phyloP scores from a whole-genome alignment of 1,140 invertebrate genomes.

The Elymnias hypermnestra region DNA sequence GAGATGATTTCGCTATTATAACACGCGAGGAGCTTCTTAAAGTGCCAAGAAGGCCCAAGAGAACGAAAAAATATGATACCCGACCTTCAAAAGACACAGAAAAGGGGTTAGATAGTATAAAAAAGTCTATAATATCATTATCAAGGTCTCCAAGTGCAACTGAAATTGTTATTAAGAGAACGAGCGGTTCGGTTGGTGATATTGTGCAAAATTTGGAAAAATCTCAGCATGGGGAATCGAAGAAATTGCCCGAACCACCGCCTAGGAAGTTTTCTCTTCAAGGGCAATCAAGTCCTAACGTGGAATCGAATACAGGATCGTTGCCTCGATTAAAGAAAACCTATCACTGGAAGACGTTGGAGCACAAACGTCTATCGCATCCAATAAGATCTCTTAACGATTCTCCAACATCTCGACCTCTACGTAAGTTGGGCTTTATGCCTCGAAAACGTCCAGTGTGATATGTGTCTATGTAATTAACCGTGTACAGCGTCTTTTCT shows the following conservation, averaged over 20 bases:
- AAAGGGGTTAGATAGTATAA: slow-evolving; percentile 43
- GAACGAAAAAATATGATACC: slow-evolving; percentile 37
- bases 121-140: slow-evolving; percentile 54
- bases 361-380: slow-evolving; percentile 64
- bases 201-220: slow-evolving; percentile 44
- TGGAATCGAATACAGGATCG: slow-evolving; percentile 40
- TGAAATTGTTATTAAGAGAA: slow-evolving; percentile 29
- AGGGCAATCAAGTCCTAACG: slow-evolving; percentile 26
- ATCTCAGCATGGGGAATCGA: slow-evolving; percentile 17
- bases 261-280: slow-evolving; percentile 47
- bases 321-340: slow-evolving; percentile 43
- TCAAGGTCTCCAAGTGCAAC: slow-evolving; percentile 55
- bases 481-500: slow-evolving; percentile 27
- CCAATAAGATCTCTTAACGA: slow-evolving; percentile 60
- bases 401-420: slow-evolving; percentile 39
- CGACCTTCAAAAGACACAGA: slow-evolving; percentile 6
- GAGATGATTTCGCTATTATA: too few relatives aligned
- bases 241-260: slow-evolving; percentile 21
- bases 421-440: slow-evolving; percentile 69
- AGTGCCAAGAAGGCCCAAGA: slow-evolving; percentile 52
- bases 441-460: slow-evolving; percentile 51
- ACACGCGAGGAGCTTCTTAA: slow-evolving; percentile 53
- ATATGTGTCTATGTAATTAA: slow-evolving; percentile 53
- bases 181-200: slow-evolving; percentile 29
- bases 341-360: slow-evolving; percentile 61